phyloP scores from a whole-genome alignment of 1,140 invertebrate species.

The Drosophila ogumai region DNA sequence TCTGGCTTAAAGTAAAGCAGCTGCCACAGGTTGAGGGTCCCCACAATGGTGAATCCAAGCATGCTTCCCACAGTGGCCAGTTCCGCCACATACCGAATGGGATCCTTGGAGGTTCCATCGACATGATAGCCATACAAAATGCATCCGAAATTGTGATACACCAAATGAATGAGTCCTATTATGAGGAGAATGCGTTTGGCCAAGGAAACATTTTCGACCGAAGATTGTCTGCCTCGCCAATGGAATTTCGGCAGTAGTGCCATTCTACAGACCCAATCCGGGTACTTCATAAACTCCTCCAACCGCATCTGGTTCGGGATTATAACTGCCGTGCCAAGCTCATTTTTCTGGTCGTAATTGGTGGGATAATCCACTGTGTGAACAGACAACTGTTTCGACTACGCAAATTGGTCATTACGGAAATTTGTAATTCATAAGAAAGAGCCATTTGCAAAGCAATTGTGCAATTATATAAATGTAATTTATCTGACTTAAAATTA shows the following conservation, averaged over 20 bases:
- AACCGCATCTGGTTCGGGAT: slow-evolving; percentile 33
- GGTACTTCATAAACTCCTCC: slow-evolving; percentile 55
- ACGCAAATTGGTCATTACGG: neutral
- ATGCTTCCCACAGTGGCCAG: slow-evolving; percentile 59
- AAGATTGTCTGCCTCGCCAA: slow-evolving; percentile 21
- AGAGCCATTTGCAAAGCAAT: neutral
- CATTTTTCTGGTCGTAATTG: neutral
- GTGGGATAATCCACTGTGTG: neutral
- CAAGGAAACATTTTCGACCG: neutral
- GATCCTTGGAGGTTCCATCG: slow-evolving; percentile 6
- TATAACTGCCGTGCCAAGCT: neutral
- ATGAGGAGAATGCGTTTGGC: slow-evolving; percentile 30
- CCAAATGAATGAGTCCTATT: slow-evolving; percentile 52
- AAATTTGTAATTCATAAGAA: neutral
- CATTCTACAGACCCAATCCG: slow-evolving; percentile 44
- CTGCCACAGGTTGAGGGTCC: slow-evolving; percentile 48
- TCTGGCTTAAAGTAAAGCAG: slow-evolving; percentile 34
- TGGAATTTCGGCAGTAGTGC: slow-evolving; percentile 29
- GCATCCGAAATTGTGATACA: slow-evolving; percentile 73
- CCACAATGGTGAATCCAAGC: slow-evolving; percentile 61
- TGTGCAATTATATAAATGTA: neutral
- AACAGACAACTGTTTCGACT: slow-evolving; percentile 10
- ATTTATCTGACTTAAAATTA: neutral
- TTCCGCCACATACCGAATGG: slow-evolving; percentile 25
- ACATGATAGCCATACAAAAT: slow-evolving; percentile 46